These are phyloP conservation scores for Myiotriccus ornatus DNA, from an alignment of 2,797 vertebrate genomes.

Conservation along the genomic window DNA sequence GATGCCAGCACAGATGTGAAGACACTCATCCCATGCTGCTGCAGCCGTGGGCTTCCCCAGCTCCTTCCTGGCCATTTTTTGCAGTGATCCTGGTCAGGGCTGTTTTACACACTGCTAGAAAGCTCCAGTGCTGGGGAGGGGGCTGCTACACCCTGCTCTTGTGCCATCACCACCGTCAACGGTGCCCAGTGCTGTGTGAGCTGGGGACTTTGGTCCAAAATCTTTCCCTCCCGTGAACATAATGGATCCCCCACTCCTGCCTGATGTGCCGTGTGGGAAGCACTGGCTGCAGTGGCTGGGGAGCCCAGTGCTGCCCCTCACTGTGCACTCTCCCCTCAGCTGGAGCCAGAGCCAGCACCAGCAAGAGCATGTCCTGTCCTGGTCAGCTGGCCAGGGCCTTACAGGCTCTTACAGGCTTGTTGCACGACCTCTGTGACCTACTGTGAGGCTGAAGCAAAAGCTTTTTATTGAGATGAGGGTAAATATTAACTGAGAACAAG, in stretches of 20 bases:
- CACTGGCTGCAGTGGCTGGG: not conserved
- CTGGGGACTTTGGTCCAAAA: not conserved
- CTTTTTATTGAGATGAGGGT: not conserved
- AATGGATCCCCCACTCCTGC: not conserved
- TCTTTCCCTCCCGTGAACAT: not conserved
- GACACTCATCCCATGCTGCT: no score
- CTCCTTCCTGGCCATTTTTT: no score
- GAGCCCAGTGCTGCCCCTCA: not conserved
- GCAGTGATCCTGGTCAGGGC: no score
- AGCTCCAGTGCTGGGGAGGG: not conserved
- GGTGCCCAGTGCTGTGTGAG: not conserved
- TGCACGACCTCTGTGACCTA: fast-evolving
- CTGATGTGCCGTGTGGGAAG: not conserved
- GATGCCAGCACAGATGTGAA: no score
- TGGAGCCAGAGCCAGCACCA: not conserved
- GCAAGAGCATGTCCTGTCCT: fast-evolving
- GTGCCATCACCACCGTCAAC: not conserved
- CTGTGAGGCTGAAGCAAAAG: not conserved
- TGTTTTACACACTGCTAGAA: not conserved
- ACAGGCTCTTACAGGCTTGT: fast-evolving
- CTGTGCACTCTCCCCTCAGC: fast-evolving
- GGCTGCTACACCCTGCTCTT: not conserved
- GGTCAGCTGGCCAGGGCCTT: not conserved
- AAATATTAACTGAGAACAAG: slow-evolving; percentile 1
- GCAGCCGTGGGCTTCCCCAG: no score